Conservation (phyloP, 1,140 invertebrate species). For the Choristoneura fumiferana region DNA sequence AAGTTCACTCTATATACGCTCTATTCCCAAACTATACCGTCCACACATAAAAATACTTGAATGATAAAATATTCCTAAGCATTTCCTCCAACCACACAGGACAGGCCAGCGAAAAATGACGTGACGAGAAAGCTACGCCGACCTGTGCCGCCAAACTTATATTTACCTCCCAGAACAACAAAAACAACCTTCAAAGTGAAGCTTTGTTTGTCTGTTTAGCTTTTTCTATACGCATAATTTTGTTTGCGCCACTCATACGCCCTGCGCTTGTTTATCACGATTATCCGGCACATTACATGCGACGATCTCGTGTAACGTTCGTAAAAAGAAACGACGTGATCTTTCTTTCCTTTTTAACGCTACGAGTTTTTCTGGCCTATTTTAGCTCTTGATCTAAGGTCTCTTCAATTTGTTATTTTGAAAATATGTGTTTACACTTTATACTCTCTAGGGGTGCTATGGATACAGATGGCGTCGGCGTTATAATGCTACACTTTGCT, state of each 20-base stretch:
- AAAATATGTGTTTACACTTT: too few species aligned
- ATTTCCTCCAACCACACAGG: conserved; percentile 1
- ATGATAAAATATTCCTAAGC: background rate
- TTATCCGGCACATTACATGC: conserved; percentile 17
- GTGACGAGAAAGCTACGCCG: background rate
- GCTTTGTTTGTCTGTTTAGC: too few species aligned
- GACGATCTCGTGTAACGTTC: conserved; percentile 16
- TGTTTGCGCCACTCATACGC: conserved; percentile 3
- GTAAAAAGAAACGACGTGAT: conserved; percentile 18
- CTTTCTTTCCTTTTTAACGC: conserved; percentile 14
- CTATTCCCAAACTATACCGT: too few species aligned
- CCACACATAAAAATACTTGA: too few species aligned
- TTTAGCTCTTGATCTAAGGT: background rate
- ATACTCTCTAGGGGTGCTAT: too few species aligned
- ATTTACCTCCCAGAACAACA: background rate
- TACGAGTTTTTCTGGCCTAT: background rate
- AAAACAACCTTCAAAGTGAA: background rate
- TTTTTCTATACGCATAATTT: background rate
- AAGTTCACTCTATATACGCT: too few species aligned
- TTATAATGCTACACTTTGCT: too few species aligned
- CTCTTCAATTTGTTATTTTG: too few species aligned
- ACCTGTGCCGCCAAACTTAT: background rate
- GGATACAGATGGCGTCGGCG: too few species aligned
- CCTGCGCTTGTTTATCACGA: conserved; percentile 17
- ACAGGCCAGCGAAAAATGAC: background rate